These are phyloP conservation scores for roundworm (Caenorhabditis elegans) DNA, from an alignment of 1,140 invertebrate species.

Conservation along the genomic window DNA sequence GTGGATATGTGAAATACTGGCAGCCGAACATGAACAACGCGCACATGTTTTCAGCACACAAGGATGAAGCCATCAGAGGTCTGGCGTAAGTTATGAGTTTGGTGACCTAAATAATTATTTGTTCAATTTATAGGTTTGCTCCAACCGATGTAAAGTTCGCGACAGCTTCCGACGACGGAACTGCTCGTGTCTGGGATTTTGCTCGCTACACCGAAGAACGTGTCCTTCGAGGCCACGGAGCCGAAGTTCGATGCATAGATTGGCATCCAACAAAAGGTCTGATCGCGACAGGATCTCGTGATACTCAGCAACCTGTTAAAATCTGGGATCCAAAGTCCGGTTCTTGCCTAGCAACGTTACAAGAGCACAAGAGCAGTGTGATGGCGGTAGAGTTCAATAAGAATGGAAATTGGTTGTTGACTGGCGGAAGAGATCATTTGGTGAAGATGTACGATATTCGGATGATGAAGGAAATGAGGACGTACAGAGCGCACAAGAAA, in stretches of 20 bases:
- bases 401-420: conserved; percentile 99
- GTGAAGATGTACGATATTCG: conserved; percentile 97
- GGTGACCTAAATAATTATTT: background rate
- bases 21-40: conserved; percentile 99
- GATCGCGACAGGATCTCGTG: conserved; percentile 95
- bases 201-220: conserved; percentile 91
- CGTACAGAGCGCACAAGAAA: conserved; percentile 96
- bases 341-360: conserved; percentile 74
- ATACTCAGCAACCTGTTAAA: conserved; percentile 99
- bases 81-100: conserved; percentile 79
- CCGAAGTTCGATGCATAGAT: conserved; percentile 98
- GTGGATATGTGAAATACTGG: conserved; percentile 99
- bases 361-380: conserved; percentile 97
- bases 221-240: conserved; percentile 93
- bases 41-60: conserved; percentile 99
- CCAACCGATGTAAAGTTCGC: conserved; percentile 97
- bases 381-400: conserved; percentile 99
- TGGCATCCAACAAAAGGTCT: conserved; percentile 98
- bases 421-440: conserved; percentile 93
- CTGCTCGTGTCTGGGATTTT: conserved; percentile 97
- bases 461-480: conserved; percentile 82
- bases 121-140: conserved; percentile 79
- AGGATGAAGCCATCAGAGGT: conserved; percentile 91
- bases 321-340: conserved; percentile 98
- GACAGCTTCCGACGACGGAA: conserved; percentile 97